phyloP scores from a whole-genome alignment of 2,888 invertebrate genomes.

The Spisula solida region DNA sequence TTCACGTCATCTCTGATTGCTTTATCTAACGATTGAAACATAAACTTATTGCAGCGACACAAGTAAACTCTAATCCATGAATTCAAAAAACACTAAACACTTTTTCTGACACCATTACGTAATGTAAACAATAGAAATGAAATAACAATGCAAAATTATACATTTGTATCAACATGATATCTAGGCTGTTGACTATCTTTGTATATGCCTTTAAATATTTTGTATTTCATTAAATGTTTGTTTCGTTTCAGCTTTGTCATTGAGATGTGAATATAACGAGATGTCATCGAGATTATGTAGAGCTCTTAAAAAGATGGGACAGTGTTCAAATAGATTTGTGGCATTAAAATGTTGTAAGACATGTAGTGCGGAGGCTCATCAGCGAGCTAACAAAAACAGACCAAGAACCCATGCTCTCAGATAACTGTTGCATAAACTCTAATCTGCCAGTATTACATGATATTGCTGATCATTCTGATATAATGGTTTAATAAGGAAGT shows the following conservation, averaged over 20 bases:
- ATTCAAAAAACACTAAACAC: too few relatives aligned
- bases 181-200: too few relatives aligned
- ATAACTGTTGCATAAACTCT: constrained; percentile 45
- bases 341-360: constrained; percentile 85
- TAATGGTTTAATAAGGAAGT: too few relatives aligned
- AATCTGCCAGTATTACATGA: constrained; percentile 32
- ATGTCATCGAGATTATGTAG: constrained; percentile 83
- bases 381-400: constrained; percentile 59
- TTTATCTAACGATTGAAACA: not conserved
- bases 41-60: too few relatives aligned
- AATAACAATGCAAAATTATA: too few relatives aligned
- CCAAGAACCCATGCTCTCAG: constrained; percentile 55
- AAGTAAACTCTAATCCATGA: too few relatives aligned
- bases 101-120: too few relatives aligned
- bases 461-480: not conserved
- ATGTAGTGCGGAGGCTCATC: constrained; percentile 68
- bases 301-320: constrained; percentile 80
- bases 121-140: too few relatives aligned
- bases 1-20: not conserved
- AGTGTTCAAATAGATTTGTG: constrained; percentile 84
- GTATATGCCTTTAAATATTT: too few relatives aligned
- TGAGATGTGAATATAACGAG: constrained; percentile 80
- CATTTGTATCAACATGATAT: too few relatives aligned
- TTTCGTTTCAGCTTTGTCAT: constrained; percentile 73
- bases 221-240: too few relatives aligned